Base-by-base conservation (phyloP, 2,113 vertebrate genomes). In the Casuarius casuarius region DNA sequence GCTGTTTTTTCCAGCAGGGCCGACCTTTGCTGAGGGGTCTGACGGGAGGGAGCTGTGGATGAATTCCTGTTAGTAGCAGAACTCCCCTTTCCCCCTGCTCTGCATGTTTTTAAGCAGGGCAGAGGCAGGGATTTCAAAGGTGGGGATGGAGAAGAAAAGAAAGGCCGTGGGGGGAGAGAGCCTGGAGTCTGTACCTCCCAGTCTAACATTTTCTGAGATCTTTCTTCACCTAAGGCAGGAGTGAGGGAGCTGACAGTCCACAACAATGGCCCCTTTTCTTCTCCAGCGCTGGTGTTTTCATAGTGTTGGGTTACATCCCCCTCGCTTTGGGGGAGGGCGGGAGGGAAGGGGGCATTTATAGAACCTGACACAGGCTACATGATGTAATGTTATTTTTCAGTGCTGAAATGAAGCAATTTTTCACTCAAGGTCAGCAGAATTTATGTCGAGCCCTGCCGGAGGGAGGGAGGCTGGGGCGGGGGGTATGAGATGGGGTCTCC, bases 371-470 rank as follows among this genome's bases (percentile, higher is more conserved):
- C 80, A 94, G 94, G 96, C 94, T 97, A 90, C 97, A 97, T 99
- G 99, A 99, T 99, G 98, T 99, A 98, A 99, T 99, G 99, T 98
- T 99, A 97, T 99, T 99, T 98, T 98, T 98, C 77, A 96, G 97
- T 98, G 97, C 98, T 95, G 97, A 98, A 97, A 94, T 4, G 75
- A 98, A 97, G 97, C 96, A 92, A 56, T 97, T 95, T 98, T 98
- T 97, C 93, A 96, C 94, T 97, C 54, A 61, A 92, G 96, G 97
- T 98, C 97, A 97, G 96, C 93, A 97, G 84, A 96, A 96, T 97
- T 97, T 95, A 96, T 89, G 93, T 95, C 12, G 28, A 91, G 49
- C 44, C 28, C 61, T 54, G 75, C 31, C 79, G 66, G 35, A 89
- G 66, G 68, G 72, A 81, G 83, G 90, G 86, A 90, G 40, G 62